phyloP scores from a whole-genome alignment of 1,140 invertebrate genomes.

The Nomia melanderi region DNA sequence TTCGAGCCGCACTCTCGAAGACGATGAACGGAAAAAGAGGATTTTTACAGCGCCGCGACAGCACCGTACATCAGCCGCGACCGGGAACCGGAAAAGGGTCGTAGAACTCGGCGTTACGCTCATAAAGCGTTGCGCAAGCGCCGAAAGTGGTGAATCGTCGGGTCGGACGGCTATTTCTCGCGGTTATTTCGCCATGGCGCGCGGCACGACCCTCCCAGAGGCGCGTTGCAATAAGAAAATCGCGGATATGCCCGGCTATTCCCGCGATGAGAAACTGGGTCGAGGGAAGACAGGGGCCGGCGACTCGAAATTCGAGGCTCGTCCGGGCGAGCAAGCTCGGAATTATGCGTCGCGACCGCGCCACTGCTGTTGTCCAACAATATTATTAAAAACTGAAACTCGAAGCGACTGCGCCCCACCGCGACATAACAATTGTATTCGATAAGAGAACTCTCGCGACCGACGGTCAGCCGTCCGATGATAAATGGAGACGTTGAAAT shows the following conservation, averaged over 20 bases:
- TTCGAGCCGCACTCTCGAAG: too few relatives aligned
- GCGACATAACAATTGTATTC: too few relatives aligned
- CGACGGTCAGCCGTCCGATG: too few relatives aligned
- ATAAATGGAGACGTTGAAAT: too few relatives aligned
- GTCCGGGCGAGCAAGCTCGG: constrained; percentile 8
- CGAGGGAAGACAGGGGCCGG: constrained; percentile 43
- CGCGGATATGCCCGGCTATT: constrained; percentile 63
- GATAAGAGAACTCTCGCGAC: too few relatives aligned
- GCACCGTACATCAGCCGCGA: too few relatives aligned
- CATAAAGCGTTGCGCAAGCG: constrained; percentile 24
- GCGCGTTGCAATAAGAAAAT: constrained; percentile 57
- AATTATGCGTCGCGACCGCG: not conserved
- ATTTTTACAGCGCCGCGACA: too few relatives aligned
- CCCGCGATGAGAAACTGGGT: constrained; percentile 62
- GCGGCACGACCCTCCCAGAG: constrained; percentile 28
- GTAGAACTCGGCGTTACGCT: not conserved
- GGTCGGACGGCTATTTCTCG: constrained; percentile 55
- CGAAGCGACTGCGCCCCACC: too few relatives aligned
- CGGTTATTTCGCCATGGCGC: constrained; percentile 46
- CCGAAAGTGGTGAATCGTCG: constrained; percentile 51
- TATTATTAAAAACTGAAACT: too few relatives aligned
- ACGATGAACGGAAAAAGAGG: too few relatives aligned
- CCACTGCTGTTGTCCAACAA: too few relatives aligned
- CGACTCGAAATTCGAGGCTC: constrained; percentile 12
- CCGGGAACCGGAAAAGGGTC: constrained; percentile 8